These are phyloP conservation scores for Atlantisia rogersi DNA, from an alignment of 2,113 vertebrate species.

Conservation along the genomic window DNA sequence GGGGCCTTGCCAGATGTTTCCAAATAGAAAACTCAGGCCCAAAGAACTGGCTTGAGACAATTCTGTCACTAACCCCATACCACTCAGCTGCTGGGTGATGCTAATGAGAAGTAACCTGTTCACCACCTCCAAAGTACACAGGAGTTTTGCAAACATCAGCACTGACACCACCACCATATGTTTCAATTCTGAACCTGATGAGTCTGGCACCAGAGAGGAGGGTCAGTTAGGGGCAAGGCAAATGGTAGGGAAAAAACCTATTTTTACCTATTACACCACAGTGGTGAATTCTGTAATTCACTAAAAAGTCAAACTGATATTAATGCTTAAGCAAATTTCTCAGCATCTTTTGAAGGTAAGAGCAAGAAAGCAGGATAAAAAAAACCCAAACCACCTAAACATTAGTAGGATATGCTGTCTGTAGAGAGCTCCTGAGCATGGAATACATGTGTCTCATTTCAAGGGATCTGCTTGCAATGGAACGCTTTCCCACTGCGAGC, in stretches of 20 bases:
- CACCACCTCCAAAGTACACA: not conserved
- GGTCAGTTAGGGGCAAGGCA: not conserved
- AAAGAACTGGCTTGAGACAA: not conserved
- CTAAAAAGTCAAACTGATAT: not conserved
- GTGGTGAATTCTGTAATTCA: not conserved
- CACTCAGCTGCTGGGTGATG: not conserved
- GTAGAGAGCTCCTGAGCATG: not conserved
- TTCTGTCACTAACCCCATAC: not conserved
- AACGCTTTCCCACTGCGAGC: not conserved
- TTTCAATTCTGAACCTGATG: not conserved
- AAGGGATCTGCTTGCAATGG: not conserved
- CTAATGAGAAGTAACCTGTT: not conserved
- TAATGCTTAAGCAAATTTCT: not conserved
- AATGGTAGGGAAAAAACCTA: not conserved
- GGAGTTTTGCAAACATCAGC: not conserved
- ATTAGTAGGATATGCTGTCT: not conserved
- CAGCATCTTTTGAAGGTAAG: not conserved
- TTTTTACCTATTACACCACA: not conserved
- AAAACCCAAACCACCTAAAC: too few relatives aligned
- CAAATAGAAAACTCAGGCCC: not conserved
- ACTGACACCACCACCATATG: not conserved
- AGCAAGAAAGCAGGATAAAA: not conserved
- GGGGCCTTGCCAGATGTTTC: not conserved
- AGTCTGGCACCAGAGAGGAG: not conserved
- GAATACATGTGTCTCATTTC: not conserved